These are phyloP conservation scores for Himantopus leucocephalus DNA, from an alignment of 2,113 vertebrate genomes.

Conservation along the genomic window DNA sequence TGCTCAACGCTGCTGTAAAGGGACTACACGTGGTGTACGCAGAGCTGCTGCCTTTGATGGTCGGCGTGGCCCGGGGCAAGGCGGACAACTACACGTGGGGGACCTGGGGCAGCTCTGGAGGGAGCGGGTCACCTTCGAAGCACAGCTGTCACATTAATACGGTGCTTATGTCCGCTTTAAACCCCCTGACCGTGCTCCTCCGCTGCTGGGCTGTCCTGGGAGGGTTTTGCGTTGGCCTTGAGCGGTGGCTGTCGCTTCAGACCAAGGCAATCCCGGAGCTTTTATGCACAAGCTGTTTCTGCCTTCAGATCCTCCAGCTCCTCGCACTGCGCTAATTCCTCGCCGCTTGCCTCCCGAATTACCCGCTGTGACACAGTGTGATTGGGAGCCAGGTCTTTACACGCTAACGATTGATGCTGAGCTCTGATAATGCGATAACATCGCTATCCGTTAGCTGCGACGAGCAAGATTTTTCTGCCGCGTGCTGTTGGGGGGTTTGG, in stretches of 20 bases:
- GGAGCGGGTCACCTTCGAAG: not conserved
- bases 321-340: not conserved
- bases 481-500: not conserved
- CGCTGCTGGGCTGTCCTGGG: not conserved
- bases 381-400: not conserved
- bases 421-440: not conserved
- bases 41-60: not conserved
- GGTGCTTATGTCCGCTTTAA: not conserved
- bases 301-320: not conserved
- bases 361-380: not conserved
- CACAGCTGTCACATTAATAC: fast-evolving
- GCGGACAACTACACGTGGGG: fast-evolving
- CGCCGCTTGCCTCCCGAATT: fast-evolving
- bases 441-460: fast-evolving
- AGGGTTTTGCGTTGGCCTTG: not conserved
- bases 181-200: not conserved
- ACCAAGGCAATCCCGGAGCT: not conserved
- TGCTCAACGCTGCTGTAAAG: not conserved
- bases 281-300: not conserved
- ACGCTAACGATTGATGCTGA: not conserved
- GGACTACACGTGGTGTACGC: fast-evolving
- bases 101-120: not conserved
- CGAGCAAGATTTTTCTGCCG: not conserved
- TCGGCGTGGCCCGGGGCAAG: not conserved
- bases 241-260: not conserved